Conservation (phyloP, 2,113 vertebrate genomes). For the Lampris incognitus region DNA sequence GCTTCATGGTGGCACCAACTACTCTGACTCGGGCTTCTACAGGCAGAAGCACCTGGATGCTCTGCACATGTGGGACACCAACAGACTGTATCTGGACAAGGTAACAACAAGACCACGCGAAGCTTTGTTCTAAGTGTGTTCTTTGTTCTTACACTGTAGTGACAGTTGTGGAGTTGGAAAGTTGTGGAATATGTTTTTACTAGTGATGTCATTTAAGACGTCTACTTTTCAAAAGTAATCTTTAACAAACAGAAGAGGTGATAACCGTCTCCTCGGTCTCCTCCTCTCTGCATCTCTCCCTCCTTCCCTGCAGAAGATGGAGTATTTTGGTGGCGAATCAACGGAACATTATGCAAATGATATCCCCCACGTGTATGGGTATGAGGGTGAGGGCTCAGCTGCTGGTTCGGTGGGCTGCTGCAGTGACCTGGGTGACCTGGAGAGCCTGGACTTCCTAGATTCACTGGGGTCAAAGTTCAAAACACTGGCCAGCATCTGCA, state of each 20-base stretch:
- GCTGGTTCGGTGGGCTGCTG: conserved; percentile 90
- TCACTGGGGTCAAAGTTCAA: conserved; percentile 90
- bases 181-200: too few species aligned
- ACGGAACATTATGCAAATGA: conserved; percentile 81
- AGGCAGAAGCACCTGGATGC: conserved; percentile 13
- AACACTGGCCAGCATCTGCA: conserved; percentile 86
- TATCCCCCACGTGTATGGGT: conserved; percentile 83
- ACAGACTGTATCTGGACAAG: conserved; percentile 43
- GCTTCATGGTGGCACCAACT: conserved; percentile 9
- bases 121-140: too few species aligned
- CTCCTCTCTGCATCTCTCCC: not conserved
- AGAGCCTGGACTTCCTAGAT: conserved; percentile 87
- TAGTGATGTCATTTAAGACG: too few species aligned
- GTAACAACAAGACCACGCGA: conserved; percentile 32
- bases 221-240: too few species aligned
- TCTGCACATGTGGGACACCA: conserved; percentile 58
- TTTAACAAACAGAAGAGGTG: too few species aligned
- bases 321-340: conserved; percentile 36
- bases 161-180: too few species aligned
- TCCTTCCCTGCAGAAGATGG: conserved; percentile 61
- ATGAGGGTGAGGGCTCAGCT: conserved; percentile 87
- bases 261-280: too few species aligned
- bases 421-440: conserved; percentile 84
- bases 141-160: too few species aligned
- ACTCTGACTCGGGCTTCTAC: conserved; percentile 14